These are phyloP conservation scores for Glyphotaelius pellucidus DNA, from an alignment of 2,888 invertebrate genomes.

Conservation along the genomic window DNA sequence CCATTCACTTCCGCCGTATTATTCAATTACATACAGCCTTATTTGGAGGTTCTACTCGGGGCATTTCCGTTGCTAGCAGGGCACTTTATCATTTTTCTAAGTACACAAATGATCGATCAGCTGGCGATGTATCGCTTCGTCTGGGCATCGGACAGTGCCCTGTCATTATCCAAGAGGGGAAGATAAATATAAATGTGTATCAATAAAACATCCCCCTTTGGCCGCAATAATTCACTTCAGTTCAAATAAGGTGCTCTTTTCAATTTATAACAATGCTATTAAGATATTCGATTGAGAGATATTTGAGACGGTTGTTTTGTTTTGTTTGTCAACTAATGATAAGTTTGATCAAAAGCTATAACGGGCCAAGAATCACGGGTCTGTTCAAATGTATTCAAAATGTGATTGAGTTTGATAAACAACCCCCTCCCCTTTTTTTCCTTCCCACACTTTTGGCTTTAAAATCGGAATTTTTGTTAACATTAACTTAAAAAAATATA, in stretches of 20 bases:
- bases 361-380: too few relatives aligned
- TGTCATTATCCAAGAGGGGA: constrained; percentile 22
- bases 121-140: constrained; percentile 49
- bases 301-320: too few relatives aligned
- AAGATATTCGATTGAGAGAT: too few relatives aligned
- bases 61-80: constrained; percentile 13
- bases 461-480: too few relatives aligned
- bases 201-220: not conserved
- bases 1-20: constrained; percentile 47
- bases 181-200: constrained; percentile 5
- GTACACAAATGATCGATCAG: constrained; percentile 55
- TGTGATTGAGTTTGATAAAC: too few relatives aligned
- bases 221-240: not conserved
- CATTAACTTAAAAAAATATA: too few relatives aligned
- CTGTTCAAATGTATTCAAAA: too few relatives aligned
- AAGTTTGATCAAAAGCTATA: too few relatives aligned
- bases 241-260: not conserved
- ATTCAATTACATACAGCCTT: constrained; percentile 46
- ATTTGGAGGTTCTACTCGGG: not conserved
- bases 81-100: constrained; percentile 56
- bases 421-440: too few relatives aligned
- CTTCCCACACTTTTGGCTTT: too few relatives aligned
- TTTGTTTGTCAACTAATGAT: too few relatives aligned
- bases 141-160: not conserved
- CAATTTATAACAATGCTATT: not conserved